Evolutionary conservation across 2,113 vertebrate genomes (phyloP).

Genomic region (Australoheros scitulus): DNA sequence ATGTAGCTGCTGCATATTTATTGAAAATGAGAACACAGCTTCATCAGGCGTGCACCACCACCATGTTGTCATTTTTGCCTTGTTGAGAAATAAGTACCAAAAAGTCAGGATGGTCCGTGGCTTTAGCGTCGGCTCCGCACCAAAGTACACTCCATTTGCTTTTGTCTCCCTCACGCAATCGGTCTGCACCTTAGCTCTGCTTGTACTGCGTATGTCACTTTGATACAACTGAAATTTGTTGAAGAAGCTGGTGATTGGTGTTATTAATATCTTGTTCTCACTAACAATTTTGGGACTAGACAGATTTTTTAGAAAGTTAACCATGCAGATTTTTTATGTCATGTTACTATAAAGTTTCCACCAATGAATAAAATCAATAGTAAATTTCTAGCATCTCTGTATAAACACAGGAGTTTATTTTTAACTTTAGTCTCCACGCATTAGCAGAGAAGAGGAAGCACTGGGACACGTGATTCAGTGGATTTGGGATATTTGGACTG

Average conservation of each 20-base stretch:
- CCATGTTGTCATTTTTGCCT: background rate
- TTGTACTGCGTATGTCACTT: background rate
- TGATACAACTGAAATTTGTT: background rate
- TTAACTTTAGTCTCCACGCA: background rate
- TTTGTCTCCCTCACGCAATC: background rate
- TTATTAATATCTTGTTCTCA: background rate
- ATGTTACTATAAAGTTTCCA: slow-evolving; percentile 16
- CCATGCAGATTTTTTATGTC: background rate
- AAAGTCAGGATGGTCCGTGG: slow-evolving; percentile 16
- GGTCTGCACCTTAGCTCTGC: slow-evolving; percentile 5
- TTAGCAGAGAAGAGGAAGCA: background rate
- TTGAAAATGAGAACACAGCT: slow-evolving; percentile 47
- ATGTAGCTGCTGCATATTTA: slow-evolving; percentile 66
- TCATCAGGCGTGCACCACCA: background rate
- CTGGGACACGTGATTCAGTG: background rate
- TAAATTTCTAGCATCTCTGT: slow-evolving; percentile 5
- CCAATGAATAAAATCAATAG: slow-evolving; percentile 22
- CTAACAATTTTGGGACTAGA: background rate
- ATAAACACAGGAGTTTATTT: background rate
- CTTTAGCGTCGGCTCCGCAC: background rate
- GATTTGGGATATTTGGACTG: slow-evolving; percentile 18
- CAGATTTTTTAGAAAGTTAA: background rate
- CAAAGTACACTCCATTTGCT: slow-evolving; percentile 32
- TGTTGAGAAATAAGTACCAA: slow-evolving; percentile 37
- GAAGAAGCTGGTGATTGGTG: background rate